Conservation (phyloP, 1,140 invertebrate genomes). For the Drosophila pseudoobscura region DNA sequence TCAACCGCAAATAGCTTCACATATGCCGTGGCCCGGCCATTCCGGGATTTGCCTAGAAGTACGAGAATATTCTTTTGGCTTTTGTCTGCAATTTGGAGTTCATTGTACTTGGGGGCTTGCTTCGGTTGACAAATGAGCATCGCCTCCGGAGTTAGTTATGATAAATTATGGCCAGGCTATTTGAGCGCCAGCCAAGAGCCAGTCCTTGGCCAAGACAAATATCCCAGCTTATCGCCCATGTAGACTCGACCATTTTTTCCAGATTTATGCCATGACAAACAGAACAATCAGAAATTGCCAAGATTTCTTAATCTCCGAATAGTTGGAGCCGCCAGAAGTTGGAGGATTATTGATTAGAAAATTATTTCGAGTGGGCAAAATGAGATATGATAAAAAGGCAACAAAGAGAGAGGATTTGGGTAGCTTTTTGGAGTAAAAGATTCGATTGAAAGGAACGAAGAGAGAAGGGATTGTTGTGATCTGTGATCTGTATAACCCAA, state of each 20-base stretch:
- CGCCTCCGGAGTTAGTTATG: slow-evolving; percentile 58
- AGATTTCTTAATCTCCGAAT: slow-evolving; percentile 26
- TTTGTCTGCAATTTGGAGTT: slow-evolving; percentile 40
- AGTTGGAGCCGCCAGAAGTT: background rate
- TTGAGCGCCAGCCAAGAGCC: slow-evolving; percentile 48
- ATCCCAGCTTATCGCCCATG: slow-evolving; percentile 5
- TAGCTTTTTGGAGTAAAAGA: background rate
- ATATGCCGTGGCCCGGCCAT: slow-evolving; percentile 16
- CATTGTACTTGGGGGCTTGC: slow-evolving; percentile 38
- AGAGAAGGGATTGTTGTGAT: too few species aligned
- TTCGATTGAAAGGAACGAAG: too few species aligned
- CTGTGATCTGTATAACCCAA: too few species aligned
- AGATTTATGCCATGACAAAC: slow-evolving; percentile 34
- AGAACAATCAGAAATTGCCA: slow-evolving; percentile 29
- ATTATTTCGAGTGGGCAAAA: slow-evolving; percentile 11
- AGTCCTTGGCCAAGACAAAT: slow-evolving; percentile 45
- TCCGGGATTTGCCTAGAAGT: slow-evolving; percentile 16
- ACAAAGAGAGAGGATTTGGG: background rate
- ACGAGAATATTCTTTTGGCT: slow-evolving; percentile 24
- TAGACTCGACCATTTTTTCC: slow-evolving; percentile 10
- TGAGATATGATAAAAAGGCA: background rate
- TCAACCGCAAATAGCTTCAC: slow-evolving; percentile 51
- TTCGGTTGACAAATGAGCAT: slow-evolving; percentile 54
- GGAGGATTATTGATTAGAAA: slow-evolving; percentile 28
- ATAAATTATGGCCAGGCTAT: slow-evolving; percentile 55